Base-by-base conservation (phyloP, 2,113 vertebrate species). In the Ammospiza caudacuta region DNA sequence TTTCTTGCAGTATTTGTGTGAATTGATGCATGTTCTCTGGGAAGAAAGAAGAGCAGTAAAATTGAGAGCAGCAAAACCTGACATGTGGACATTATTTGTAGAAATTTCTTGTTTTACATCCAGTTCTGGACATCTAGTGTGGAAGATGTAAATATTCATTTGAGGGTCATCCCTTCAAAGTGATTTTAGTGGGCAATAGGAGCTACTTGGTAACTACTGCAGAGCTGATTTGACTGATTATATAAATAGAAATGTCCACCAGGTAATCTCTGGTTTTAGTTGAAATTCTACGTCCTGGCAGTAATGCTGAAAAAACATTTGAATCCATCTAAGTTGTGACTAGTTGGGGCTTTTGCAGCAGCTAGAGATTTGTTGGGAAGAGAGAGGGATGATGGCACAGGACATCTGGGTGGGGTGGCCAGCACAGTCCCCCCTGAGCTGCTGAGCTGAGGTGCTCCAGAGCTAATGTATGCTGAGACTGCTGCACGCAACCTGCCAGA, bases 361-460 rank as follows among this genome's bases (percentile, higher is more conserved):
- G 11, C 5, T 33, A 22, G 13, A 72, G 29, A n/a, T 72, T 41
- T 80, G 3, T 14, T 57, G 58, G 27, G 57, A 75, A 29, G 33
- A 57, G 52, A 27, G 24, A 33, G 16, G 22, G 43, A 27, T 0
- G 0, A 4, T 47, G 61, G 33, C 41, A 51, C 2, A 61, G 58
- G 58, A 37, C 35, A 4, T 25, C 15, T 67, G 46, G 6, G 4
- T 57, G 21, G 39, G 25, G 15, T 59, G n/a, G 61, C 57, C 31
- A 55, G 62, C 37, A 61, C 51, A 75, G 33, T 4, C 20, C 7
- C 24, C 33, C 5, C 35, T 35, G 28, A 27, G 29, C 39, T 47
- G 37, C 21, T 68, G 29, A 17, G 19, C 3, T 63, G 12, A 23
- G 24, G 19, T 28, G 54, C n/a, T 73, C 54, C 49, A 35, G 25